phyloP scores from a whole-genome alignment of 2,797 vertebrate genomes.

The Sebastolobus altivelis region DNA sequence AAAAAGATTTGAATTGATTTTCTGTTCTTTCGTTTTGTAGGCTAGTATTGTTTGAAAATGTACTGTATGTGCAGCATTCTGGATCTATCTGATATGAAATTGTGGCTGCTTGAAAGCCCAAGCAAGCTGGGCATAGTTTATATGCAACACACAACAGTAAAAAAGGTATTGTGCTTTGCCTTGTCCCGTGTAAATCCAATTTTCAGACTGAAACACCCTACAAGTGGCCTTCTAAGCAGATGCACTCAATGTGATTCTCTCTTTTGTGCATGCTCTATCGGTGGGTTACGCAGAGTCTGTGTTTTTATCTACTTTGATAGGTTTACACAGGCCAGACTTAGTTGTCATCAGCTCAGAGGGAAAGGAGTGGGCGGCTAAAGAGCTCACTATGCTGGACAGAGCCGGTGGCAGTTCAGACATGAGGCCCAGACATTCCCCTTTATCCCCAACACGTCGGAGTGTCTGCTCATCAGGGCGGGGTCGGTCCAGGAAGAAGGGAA shows the following conservation, averaged over 20 bases:
- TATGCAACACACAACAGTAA: background rate
- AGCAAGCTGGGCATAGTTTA: background rate
- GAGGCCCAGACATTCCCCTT: slow-evolving; percentile 50
- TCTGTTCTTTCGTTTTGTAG: background rate
- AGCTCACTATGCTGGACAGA: slow-evolving; percentile 46
- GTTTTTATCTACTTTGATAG: slow-evolving; percentile 54
- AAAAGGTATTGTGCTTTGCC: slow-evolving; percentile 13
- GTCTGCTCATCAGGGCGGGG: slow-evolving; percentile 69
- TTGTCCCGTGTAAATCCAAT: background rate
- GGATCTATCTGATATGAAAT: background rate
- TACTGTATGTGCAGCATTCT: background rate
- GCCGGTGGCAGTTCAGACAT: slow-evolving; percentile 48
- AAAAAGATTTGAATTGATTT: background rate
- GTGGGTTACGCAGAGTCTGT: slow-evolving; percentile 44
- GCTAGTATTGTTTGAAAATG: background rate
- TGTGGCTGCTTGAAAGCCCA: background rate
- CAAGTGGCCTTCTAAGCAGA: slow-evolving; percentile 3
- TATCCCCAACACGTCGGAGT: slow-evolving; percentile 19
- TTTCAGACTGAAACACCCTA: background rate
- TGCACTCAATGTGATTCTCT: slow-evolving; percentile 17
- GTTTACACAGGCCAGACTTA: slow-evolving; percentile 62
- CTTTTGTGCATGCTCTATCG: slow-evolving; percentile 27
- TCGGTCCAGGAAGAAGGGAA: slow-evolving; percentile 42
- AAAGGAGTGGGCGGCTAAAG: slow-evolving; percentile 71
- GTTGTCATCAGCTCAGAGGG: slow-evolving; percentile 68